phyloP scores from a whole-genome alignment of 2,113 vertebrate species.

The Pangasianodon hypophthalmus region DNA sequence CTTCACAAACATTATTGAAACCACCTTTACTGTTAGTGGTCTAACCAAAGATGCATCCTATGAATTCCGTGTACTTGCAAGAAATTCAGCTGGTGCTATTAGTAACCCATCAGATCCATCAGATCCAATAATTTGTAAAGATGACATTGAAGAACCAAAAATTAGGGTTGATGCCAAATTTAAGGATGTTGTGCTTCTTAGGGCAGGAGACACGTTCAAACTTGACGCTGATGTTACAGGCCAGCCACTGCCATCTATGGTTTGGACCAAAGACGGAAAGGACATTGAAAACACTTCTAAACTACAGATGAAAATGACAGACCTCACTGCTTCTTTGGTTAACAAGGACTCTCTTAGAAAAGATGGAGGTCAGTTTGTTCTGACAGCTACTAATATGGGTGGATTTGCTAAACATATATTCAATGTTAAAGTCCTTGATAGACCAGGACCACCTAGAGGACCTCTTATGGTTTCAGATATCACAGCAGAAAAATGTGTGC shows the following conservation, averaged over 20 bases:
- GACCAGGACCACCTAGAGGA: slow-evolving; percentile 90
- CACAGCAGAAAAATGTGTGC: slow-evolving; percentile 88
- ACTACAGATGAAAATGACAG: slow-evolving; percentile 86
- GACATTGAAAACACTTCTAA: slow-evolving; percentile 90
- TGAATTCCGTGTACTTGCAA: slow-evolving; percentile 92
- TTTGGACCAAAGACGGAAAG: slow-evolving; percentile 94
- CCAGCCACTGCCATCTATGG: slow-evolving; percentile 88
- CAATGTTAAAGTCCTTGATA: slow-evolving; percentile 94
- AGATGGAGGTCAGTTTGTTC: slow-evolving; percentile 88
- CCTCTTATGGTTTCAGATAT: slow-evolving; percentile 86
- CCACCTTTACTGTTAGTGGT: slow-evolving; percentile 92
- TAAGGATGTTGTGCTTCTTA: slow-evolving; percentile 86
- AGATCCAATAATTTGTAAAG: slow-evolving; percentile 90
- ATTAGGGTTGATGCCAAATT: slow-evolving; percentile 94
- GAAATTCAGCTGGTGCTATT: slow-evolving; percentile 90
- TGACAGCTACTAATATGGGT: slow-evolving; percentile 93
- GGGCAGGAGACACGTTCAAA: slow-evolving; percentile 91
- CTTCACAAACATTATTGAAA: slow-evolving; percentile 96
- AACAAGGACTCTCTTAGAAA: slow-evolving; percentile 92
- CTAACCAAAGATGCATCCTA: slow-evolving; percentile 91
- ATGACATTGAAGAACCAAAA: slow-evolving; percentile 91
- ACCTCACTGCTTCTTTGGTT: slow-evolving; percentile 84
- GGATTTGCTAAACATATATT: slow-evolving; percentile 96
- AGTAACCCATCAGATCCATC: slow-evolving; percentile 92
- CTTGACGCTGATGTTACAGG: slow-evolving; percentile 94